Evolutionary conservation across 2,797 vertebrate species (phyloP).

Genomic region (Uromys caudimaculatus): DNA sequence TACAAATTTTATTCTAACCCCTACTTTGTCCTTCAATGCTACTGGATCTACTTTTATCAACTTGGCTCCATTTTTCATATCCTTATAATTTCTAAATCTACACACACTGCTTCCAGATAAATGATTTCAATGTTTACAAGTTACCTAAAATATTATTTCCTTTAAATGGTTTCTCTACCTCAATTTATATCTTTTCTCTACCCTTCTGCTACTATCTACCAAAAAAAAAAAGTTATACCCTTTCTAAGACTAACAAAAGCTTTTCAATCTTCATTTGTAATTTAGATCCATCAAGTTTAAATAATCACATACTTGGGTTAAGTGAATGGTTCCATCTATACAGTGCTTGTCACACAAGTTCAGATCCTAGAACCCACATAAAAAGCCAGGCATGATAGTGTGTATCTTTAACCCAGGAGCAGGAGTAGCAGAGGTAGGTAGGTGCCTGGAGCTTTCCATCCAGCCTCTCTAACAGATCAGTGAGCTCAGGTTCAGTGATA

Average conservation of each 20-base stretch:
- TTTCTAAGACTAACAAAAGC: conserved; percentile 25
- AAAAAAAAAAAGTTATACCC: background rate
- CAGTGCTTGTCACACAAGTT: background rate
- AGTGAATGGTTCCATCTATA: background rate
- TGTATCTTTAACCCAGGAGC: background rate
- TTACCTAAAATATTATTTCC: background rate
- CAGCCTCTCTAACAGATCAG: background rate
- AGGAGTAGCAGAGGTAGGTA: background rate
- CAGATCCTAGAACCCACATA: background rate
- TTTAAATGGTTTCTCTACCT: background rate
- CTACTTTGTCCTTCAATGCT: background rate
- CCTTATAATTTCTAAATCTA: background rate
- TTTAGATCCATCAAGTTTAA: background rate
- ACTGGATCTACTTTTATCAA: background rate
- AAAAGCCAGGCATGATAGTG: background rate
- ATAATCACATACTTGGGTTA: background rate
- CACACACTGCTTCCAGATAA: background rate
- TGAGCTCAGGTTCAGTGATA: background rate
- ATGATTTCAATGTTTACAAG: background rate
- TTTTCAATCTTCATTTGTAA: conserved; percentile 10
- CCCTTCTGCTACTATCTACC: background rate
- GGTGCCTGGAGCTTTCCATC: background rate
- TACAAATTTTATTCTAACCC: conserved; percentile 5
- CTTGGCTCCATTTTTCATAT: background rate
- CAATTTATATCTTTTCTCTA: conserved; percentile 37